Conservation (phyloP, 2,888 invertebrate genomes). For the Saturnia japonica region DNA sequence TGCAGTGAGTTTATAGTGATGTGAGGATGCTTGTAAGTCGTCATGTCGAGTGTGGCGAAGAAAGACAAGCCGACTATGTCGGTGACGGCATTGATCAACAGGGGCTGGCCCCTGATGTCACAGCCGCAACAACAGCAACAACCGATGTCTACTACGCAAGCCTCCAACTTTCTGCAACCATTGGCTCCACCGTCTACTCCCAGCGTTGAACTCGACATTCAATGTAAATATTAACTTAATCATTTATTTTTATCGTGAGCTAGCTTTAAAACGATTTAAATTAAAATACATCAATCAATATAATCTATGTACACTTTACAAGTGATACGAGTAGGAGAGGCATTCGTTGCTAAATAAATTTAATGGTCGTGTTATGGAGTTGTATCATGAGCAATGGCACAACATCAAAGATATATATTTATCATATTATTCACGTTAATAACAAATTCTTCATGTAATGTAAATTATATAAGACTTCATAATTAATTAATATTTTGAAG, state of each 20-base stretch:
- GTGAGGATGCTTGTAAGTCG: constrained; percentile 76
- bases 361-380: not conserved
- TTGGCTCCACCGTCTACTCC: constrained; percentile 59
- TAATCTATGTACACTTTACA: not conserved
- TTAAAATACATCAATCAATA: not conserved
- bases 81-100: constrained; percentile 90
- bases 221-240: constrained; percentile 63
- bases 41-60: constrained; percentile 86
- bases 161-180: constrained; percentile 55
- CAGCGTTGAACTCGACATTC: constrained; percentile 71
- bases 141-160: constrained; percentile 56
- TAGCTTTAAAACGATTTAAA: not conserved
- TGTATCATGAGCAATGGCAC: not conserved
- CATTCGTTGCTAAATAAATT: not conserved
- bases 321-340: not conserved
- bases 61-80: constrained; percentile 94
- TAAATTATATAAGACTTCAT: not conserved
- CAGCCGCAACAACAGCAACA: constrained; percentile 60
- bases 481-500: not conserved
- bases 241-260: constrained; percentile 13
- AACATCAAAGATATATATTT: not conserved
- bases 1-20: constrained; percentile 69
- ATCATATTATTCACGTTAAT: not conserved
- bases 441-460: not conserved
- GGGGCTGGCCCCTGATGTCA: constrained; percentile 81